Conservation (phyloP, 1,140 invertebrate genomes). For the Meloidogyne hapla region DNA sequence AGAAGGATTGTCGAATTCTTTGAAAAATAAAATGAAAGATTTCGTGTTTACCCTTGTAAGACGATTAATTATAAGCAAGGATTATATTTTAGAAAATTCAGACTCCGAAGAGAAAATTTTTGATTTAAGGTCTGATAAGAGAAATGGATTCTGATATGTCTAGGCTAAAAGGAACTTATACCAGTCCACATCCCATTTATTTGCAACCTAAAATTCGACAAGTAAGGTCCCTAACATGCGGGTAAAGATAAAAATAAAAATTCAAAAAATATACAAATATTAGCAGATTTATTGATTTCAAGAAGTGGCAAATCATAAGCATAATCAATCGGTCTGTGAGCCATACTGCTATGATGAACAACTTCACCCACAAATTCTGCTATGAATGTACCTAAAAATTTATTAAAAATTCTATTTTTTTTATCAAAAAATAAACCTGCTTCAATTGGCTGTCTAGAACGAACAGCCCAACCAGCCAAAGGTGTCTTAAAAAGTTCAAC, state of each 20-base stretch:
- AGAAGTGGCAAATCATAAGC: conserved; percentile 21
- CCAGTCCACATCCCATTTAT: too few species aligned
- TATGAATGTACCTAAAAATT: conserved; percentile 37
- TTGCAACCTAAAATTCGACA: too few species aligned
- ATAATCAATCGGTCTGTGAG: conserved; percentile 32
- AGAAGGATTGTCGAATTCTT: too few species aligned
- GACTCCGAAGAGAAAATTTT: background rate
- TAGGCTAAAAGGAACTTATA: too few species aligned
- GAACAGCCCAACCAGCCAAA: conserved; percentile 35
- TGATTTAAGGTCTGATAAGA: too few species aligned
- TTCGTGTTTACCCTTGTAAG: too few species aligned
- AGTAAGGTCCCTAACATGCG: too few species aligned
- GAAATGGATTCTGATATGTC: too few species aligned
- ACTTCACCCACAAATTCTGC: conserved; percentile 40
- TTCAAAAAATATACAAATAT: background rate
- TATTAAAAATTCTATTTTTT: background rate
- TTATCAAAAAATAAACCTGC: conserved; percentile 10
- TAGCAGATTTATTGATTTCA: background rate
- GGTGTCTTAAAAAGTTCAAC: conserved; percentile 36
- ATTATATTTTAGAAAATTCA: too few species aligned
- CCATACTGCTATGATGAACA: background rate
- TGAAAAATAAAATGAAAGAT: too few species aligned
- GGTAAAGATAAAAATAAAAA: background rate
- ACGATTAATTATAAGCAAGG: too few species aligned
- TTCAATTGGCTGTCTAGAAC: conserved; percentile 40